Conservation (phyloP, 2,113 vertebrate genomes). For the Mobula birostris region DNA sequence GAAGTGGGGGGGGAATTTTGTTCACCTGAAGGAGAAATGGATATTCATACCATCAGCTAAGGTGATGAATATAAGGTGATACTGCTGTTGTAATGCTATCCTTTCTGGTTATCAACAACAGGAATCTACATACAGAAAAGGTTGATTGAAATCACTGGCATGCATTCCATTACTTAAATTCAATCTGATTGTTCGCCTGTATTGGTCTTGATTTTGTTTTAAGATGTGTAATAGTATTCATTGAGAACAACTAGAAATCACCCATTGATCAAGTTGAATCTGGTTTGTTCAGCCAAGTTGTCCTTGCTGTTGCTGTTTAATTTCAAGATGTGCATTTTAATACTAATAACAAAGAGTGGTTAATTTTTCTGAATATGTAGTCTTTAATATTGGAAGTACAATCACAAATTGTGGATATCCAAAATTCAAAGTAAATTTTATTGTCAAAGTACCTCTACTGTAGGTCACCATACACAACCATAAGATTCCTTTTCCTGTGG, state of each 20-base stretch:
- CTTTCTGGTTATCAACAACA: slow-evolving; percentile 29
- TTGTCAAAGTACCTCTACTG: too few species aligned
- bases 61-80: too few species aligned
- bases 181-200: background rate
- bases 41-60: too few species aligned
- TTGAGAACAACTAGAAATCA: background rate
- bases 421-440: too few species aligned
- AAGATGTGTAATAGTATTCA: background rate
- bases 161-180: background rate
- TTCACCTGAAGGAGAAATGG: too few species aligned
- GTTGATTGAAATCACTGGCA: background rate
- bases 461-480: too few species aligned
- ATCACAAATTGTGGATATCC: background rate
- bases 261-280: too few species aligned
- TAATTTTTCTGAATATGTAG: background rate
- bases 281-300: too few species aligned
- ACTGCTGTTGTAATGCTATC: background rate
- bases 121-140: too few species aligned
- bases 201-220: background rate
- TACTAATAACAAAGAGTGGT: background rate
- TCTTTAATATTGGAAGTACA: background rate
- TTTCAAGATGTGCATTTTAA: background rate
- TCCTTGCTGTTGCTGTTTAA: too few species aligned
- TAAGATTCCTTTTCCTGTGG: too few species aligned
- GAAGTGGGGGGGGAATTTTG: too few species aligned